Evolutionary conservation across 2,113 vertebrate genomes (phyloP).

Genomic region (Channa maculata): DNA sequence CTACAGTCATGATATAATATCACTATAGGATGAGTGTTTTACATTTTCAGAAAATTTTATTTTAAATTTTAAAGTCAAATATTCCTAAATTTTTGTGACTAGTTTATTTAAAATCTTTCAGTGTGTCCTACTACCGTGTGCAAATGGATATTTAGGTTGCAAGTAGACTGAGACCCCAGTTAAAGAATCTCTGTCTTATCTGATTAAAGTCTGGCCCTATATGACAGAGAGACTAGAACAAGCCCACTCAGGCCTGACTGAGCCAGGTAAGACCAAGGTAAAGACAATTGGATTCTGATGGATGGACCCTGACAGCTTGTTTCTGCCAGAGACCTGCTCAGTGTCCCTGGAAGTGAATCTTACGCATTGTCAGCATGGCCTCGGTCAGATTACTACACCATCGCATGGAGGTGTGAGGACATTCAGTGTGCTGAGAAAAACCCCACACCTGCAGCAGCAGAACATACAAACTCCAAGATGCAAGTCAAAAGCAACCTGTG

Average conservation of each 20-base stretch:
- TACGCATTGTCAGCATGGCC: constrained; percentile 42
- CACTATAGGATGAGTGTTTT: no score
- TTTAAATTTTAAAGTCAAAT: no score
- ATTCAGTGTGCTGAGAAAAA: constrained; percentile 35
- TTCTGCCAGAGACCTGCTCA: constrained; percentile 56
- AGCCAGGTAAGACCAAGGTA: constrained; percentile 21
- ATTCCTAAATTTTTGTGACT: no score
- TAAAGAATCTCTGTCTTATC: constrained; percentile 62
- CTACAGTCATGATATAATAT: no score
- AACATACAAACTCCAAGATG: constrained; percentile 25
- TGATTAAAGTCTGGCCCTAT: constrained; percentile 51
- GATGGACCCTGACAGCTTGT: constrained; percentile 63
- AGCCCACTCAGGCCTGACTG: constrained; percentile 35
- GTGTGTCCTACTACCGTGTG: constrained; percentile 6
- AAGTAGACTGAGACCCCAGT: constrained; percentile 30
- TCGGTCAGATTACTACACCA: constrained; percentile 36
- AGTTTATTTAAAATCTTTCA: constrained; percentile 37
- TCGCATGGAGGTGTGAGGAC: constrained; percentile 33
- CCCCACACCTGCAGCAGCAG: constrained; percentile 40
- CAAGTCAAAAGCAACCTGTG: constrained; percentile 24
- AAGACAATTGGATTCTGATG: constrained; percentile 50
- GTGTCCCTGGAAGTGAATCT: constrained; percentile 54
- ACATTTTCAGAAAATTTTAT: no score
- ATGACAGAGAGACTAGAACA: constrained; percentile 24
- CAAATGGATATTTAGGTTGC: constrained; percentile 58